phyloP scores from a whole-genome alignment of 2,888 invertebrate species.

The Neoitamus cyanurus region DNA sequence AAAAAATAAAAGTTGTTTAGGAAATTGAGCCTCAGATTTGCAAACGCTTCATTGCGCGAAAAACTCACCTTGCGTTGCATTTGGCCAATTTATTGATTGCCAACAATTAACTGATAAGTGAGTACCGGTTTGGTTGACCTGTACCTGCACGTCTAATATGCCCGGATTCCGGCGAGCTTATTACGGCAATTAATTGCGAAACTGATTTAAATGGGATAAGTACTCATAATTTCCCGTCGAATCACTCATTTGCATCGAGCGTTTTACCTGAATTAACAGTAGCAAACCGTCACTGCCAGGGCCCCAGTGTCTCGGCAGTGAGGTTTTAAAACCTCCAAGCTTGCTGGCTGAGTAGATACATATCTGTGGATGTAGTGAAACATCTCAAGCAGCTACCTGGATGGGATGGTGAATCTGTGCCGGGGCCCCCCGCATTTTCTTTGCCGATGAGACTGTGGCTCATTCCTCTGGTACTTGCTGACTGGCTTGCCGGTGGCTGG shows the following conservation, averaged over 20 bases:
- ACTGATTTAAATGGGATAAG: slow-evolving; percentile 32
- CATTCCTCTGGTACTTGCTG: background rate
- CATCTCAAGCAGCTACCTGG: background rate
- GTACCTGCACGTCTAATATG: background rate
- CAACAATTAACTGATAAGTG: background rate
- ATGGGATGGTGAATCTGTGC: background rate
- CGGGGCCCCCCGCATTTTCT: slow-evolving; percentile 8
- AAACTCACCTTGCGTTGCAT: too few relatives aligned
- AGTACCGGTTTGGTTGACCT: background rate
- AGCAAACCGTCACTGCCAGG: background rate
- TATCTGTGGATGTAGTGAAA: background rate
- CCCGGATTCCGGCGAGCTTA: background rate
- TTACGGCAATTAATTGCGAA: slow-evolving; percentile 10
- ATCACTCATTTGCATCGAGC: slow-evolving; percentile 18
- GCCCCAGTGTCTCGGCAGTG: background rate
- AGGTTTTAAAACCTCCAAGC: slow-evolving; percentile 13
- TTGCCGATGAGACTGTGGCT: background rate
- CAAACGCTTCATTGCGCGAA: too few relatives aligned
- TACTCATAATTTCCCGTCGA: slow-evolving; percentile 27
- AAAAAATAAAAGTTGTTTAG: too few relatives aligned
- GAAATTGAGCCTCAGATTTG: too few relatives aligned
- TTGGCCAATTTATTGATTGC: background rate
- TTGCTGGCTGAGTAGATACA: background rate
- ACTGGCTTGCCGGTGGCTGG: background rate
- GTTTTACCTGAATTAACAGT: slow-evolving; percentile 13